Percentiles rank a stretch among this genome's conserved stretches.
Conservation (phyloP, 2,797 vertebrate species). For the Alosa sapidissima region DNA sequence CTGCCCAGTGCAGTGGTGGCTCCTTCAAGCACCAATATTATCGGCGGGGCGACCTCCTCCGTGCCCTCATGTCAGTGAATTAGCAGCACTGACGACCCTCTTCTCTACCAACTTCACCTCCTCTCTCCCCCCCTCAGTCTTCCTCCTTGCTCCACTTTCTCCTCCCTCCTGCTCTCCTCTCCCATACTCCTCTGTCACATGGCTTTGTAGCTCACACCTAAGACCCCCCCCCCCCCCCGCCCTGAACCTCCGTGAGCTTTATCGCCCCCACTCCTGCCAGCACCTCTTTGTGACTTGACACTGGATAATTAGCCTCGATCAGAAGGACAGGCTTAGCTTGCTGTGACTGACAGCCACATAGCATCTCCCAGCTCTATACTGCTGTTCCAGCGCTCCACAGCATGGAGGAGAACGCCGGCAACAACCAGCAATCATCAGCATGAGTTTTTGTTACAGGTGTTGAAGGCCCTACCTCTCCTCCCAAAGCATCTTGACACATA, state of each 20-base stretch:
- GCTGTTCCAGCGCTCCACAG: background rate
- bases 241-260: background rate
- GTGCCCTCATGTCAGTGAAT: slow-evolving; percentile 75
- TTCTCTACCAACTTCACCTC: background rate
- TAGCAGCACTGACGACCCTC: slow-evolving; percentile 70
- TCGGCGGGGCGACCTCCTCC: slow-evolving; percentile 65
- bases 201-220: slow-evolving; percentile 8
- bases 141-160: slow-evolving; percentile 33
- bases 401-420: background rate
- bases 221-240: background rate
- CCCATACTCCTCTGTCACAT: background rate
- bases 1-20: slow-evolving; percentile 68
- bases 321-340: background rate
- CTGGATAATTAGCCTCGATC: background rate
- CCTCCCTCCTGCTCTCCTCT: slow-evolving; percentile 30
- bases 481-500: no score
- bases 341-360: background rate
- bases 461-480: no score
- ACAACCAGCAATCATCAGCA: no score
- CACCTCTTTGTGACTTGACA: background rate
- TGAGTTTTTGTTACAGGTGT: no score
- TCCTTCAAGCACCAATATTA: slow-evolving; percentile 78
- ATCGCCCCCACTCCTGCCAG: background rate
- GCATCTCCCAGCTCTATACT: background rate
- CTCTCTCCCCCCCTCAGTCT: slow-evolving; percentile 25